Evolutionary conservation across 2,113 vertebrate species (phyloP), one percentile per base, ranked within the genome.

Genomic region (Malurus alboscapulatus): DNA sequence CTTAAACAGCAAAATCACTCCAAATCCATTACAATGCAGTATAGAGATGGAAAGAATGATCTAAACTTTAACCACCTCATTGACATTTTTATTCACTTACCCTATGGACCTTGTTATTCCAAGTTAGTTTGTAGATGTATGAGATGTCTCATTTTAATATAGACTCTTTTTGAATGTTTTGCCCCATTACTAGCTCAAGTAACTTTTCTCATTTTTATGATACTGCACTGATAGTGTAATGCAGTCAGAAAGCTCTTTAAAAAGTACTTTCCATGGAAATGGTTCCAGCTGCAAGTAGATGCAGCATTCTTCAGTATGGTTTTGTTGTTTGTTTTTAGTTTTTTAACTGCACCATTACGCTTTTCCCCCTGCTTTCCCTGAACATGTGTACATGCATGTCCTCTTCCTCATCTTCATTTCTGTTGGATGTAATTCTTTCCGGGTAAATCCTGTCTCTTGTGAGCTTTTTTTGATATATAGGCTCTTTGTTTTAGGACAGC

Each of bases 401-500:
- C 17, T 78, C 45, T 75, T 84, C 71, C 29, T 92, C 25, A 26
- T 92, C 51, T 85, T 96, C 8, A 10, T 85, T 95, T 75, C 55
- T 76, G n/a, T 55, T 86, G 78, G 38, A 63, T 48, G 12, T 51
- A 92, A 62, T 84, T 79, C 34, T 73, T 91, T 89, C 73, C 0
- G 6, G 58, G 69, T 94, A 91, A 81, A 54, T 85, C 30, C 30
- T 80, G 32, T 77, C 48, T 87, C 65, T 66, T 88, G 55, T 77
- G 59, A 84, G 42, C 24, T 79, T 76, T 67, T 69, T 87, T 82
- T 94, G 24, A 89, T 87, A 89, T 80, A 80, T 55, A 92, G 84
- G 7, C 32, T 76, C 84, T 94, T 95, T 95, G 88, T 96, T 95
- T 95, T 88, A 87, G 44, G 59, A 44, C 73, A 94, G 68, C 76